Conservation (phyloP, 2,888 invertebrate species). For the Trachelus iudaicus region DNA sequence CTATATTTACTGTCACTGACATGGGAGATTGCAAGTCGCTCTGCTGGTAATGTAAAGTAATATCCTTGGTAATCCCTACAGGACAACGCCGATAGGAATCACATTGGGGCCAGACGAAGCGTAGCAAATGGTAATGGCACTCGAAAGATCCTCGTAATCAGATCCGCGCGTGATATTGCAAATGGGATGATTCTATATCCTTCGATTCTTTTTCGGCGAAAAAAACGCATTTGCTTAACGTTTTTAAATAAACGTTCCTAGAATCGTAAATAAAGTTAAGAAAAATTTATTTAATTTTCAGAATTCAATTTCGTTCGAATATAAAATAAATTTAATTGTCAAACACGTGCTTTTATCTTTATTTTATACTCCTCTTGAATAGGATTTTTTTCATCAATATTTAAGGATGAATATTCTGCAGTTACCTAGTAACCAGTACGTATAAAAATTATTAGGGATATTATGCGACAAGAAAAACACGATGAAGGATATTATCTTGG, state of each 20-base stretch:
- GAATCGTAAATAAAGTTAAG: not conserved
- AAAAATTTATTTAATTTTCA: not conserved
- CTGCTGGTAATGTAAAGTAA: constrained; percentile 17
- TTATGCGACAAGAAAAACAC: too few relatives aligned
- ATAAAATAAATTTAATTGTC: not conserved
- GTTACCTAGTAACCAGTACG: not conserved
- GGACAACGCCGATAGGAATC: constrained; percentile 15
- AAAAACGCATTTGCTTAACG: not conserved
- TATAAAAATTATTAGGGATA: not conserved
- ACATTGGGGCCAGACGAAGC: constrained; percentile 23
- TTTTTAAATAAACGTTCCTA: not conserved
- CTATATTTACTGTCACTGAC: not conserved
- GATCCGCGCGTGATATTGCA: constrained; percentile 21
- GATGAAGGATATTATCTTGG: not conserved
- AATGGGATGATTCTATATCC: not conserved
- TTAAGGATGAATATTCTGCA: too few relatives aligned
- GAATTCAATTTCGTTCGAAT: not conserved
- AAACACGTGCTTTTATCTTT: not conserved
- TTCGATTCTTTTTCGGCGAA: not conserved
- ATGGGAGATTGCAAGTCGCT: constrained; percentile 18
- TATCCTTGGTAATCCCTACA: not conserved
- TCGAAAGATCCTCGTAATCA: constrained; percentile 23
- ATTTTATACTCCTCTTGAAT: not conserved
- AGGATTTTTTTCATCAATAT: not conserved
- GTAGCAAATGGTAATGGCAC: constrained; percentile 9